phyloP scores from a whole-genome alignment of 1,140 invertebrate species.

The Ceratosolen fusciceps region DNA sequence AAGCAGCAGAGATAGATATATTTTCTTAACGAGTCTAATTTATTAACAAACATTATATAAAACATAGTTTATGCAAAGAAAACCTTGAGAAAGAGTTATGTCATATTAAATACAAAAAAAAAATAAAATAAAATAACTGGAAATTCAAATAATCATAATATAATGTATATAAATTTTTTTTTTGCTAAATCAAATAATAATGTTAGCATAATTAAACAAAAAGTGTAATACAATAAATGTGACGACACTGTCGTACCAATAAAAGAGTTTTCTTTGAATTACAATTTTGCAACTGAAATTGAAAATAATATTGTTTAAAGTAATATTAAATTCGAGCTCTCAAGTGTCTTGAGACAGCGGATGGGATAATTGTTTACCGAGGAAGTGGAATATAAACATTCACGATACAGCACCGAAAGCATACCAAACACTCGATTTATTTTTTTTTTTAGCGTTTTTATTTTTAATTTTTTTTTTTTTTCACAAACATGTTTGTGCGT shows the following conservation, averaged over 20 bases:
- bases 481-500: neutral
- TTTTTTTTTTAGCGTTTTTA: neutral
- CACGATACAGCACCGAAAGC: constrained; percentile 12
- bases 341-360: no score
- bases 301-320: neutral
- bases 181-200: constrained; percentile 29
- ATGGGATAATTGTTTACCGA: neutral
- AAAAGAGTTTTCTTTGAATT: neutral
- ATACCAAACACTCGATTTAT: neutral
- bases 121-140: neutral
- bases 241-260: neutral
- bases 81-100: neutral
- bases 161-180: neutral
- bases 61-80: neutral
- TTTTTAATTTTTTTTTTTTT: neutral
- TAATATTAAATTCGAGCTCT: no score
- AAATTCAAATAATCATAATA: neutral
- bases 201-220: neutral
- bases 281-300: neutral
- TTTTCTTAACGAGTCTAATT: no score
- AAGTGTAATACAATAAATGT: neutral
- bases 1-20: neutral
- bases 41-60: constrained; percentile 12
- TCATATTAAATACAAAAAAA: neutral
- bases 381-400: neutral